Conservation (phyloP, 2,888 invertebrate genomes). For the Aromia moschata region DNA sequence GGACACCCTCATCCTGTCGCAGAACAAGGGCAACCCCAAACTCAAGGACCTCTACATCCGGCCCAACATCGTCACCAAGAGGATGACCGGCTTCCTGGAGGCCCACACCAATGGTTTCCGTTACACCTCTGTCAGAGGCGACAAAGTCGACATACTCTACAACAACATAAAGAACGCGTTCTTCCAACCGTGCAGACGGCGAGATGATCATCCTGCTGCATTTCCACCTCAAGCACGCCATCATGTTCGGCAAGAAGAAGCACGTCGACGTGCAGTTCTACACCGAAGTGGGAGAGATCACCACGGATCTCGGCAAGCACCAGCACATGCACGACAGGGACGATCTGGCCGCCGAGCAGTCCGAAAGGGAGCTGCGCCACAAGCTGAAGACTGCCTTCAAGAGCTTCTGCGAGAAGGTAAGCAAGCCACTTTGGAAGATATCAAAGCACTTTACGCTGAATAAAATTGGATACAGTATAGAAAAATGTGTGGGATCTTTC, state of each 20-base stretch:
- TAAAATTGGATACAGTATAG: no score
- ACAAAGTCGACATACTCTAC: conserved; percentile 98
- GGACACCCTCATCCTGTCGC: conserved; percentile 91
- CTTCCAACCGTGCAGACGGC: conserved; percentile 98
- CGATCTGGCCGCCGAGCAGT: conserved; percentile 98
- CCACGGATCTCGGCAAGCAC: conserved; percentile 98
- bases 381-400: conserved; percentile 98
- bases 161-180: conserved; percentile 99
- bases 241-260: conserved; percentile 98
- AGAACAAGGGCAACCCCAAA: conserved; percentile 97
- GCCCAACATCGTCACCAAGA: conserved; percentile 97
- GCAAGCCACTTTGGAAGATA: no score
- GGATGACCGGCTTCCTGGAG: conserved; percentile 93
- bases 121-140: conserved; percentile 98
- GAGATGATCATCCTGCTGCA: conserved; percentile 99
- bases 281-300: conserved; percentile 99
- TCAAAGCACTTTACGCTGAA: no score
- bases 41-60: conserved; percentile 97
- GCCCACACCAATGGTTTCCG: conserved; percentile 93
- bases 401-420: conserved; percentile 95
- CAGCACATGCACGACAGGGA: conserved; percentile 99
- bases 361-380: conserved; percentile 94
- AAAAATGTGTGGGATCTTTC: no score
- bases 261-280: conserved; percentile 99
- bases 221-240: conserved; percentile 98